Evolutionary conservation across 2,888 invertebrate genomes (phyloP), one percentile per base, ranked within the genome.

Genomic region (Latrodectus elegans): DNA sequence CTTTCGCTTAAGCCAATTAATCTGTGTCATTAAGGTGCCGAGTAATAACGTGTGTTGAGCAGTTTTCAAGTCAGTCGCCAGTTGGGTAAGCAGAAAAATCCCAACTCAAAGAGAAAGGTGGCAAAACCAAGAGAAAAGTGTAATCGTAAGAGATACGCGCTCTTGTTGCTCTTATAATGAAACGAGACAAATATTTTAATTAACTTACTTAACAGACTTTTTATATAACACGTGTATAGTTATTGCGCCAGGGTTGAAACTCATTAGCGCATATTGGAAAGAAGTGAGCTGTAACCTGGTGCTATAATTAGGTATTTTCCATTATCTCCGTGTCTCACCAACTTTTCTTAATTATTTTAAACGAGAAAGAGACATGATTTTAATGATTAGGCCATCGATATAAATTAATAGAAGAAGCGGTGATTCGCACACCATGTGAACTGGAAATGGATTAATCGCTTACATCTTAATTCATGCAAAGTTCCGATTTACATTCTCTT

Each of bases 1-100:
- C 86, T 77, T 73, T 81, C 55, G 81, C 77, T 68, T 87, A 87
- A 87, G 86, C 86, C 86, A 87, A 87, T 87, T 87, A 87, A 87
- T 87, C 86, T 87, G 81, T 81, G 86, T 87, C 86, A 81, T 87
- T 87, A 87, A 76, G 71, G 76, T 76, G 76, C 64, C 52, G 55
- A 74, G 80, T 86, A 86, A 86, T 86, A 86, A 86, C 70, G 85
- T 52, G 64, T 17, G 17, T 17, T 55, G 84, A 84, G 71, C 76
- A 86, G 80, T 80, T 80, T 83, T 83, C 76, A 52, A 73, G 80
- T 74, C 52, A 22, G 53, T 14, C 22, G n/a, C 49, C 22, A 38
- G 26, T n/a, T 17, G 12, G 81, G 26, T 68, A 71, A 64, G 86
- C 77, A 77, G 81, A 87, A 87, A 81, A 81, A 80, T 60, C 72